A percentile compares a stretch with the other conserved stretches of the same genome.
These are phyloP conservation scores for Reticulitermes speratus DNA, from an alignment of 1,140 invertebrate genomes.

Conservation along the genomic window DNA sequence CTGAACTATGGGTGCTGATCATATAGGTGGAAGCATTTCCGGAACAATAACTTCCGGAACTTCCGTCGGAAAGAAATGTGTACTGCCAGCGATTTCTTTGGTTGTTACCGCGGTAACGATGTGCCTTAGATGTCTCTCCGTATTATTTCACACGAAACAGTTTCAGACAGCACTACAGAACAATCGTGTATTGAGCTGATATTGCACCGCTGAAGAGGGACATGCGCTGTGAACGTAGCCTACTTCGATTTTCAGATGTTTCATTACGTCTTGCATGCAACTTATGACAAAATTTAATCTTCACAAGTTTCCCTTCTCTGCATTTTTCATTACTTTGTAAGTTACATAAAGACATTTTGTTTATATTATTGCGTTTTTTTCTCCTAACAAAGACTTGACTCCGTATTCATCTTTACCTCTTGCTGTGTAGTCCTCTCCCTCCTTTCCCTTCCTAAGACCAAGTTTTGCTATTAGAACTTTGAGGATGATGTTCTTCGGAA, in stretches of 20 bases:
- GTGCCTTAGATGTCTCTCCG: no score
- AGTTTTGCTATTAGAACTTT: neutral
- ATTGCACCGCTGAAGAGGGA: neutral
- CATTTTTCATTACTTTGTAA: neutral
- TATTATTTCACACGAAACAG: no score
- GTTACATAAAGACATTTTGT: slow-evolving; percentile 17
- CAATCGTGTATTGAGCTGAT: neutral
- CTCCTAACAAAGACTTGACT: neutral
- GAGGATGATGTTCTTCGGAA: slow-evolving; percentile 6
- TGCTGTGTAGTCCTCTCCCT: no score
- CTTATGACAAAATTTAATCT: neutral
- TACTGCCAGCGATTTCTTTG: no score
- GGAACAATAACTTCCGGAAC: no score
- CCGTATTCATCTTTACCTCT: neutral
- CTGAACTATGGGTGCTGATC: no score
- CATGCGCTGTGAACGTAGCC: neutral
- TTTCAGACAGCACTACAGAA: neutral
- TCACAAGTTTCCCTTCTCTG: slow-evolving; percentile 3
- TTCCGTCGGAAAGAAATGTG: no score
- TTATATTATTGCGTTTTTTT: slow-evolving; percentile 11
- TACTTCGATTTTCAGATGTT: neutral
- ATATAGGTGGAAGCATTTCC: no score
- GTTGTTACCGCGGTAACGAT: no score
- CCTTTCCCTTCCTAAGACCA: neutral
- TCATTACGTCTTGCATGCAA: neutral